Evolutionary conservation across 2,113 vertebrate genomes (phyloP).

Genomic region (Castor canadensis): DNA sequence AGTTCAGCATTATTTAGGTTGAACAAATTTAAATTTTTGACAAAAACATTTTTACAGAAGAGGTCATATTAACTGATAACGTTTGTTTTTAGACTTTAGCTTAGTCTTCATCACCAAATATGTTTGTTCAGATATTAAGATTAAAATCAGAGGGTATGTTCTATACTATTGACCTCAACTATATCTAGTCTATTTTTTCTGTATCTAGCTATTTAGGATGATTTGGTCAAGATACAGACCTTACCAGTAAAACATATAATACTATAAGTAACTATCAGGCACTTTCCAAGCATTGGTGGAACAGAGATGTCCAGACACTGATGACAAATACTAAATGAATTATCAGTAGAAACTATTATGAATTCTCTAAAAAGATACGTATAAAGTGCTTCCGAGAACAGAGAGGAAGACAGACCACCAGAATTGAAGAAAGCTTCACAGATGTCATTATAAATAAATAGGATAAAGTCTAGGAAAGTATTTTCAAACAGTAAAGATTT

Average conservation of each 20-base stretch:
- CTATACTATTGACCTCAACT: background rate
- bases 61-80: background rate
- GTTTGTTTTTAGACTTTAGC: background rate
- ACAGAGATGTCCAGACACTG: background rate
- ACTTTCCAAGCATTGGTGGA: background rate
- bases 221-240: background rate
- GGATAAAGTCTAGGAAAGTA: background rate
- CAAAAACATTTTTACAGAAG: too few species aligned
- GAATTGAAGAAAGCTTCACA: background rate
- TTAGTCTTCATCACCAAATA: background rate
- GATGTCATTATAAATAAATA: conserved; percentile 11
- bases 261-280: background rate
- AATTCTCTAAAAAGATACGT: background rate
- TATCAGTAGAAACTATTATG: background rate
- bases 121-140: background rate
- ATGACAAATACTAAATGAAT: background rate
- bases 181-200: background rate
- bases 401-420: background rate
- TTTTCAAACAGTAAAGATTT: conserved; percentile 36
- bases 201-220: background rate
- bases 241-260: background rate
- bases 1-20: background rate
- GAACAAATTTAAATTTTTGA: background rate
- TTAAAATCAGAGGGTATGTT: background rate
- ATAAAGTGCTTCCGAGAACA: background rate